Base-by-base conservation (phyloP, 2,113 vertebrate genomes). In the Megaleporinus macrocephalus region DNA sequence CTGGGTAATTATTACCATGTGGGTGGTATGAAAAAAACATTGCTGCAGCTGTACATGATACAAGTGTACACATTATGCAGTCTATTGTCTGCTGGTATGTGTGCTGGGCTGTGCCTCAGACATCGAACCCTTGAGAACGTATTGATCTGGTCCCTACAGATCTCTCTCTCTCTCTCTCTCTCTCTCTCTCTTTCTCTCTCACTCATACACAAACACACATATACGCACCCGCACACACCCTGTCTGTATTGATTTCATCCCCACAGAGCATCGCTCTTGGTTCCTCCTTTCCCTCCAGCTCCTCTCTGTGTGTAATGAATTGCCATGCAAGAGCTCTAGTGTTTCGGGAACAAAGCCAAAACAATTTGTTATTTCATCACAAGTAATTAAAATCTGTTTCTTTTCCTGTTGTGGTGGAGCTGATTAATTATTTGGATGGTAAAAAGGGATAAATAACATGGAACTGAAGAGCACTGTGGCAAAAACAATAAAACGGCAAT, bases 311-410 rank as follows among this genome's bases (percentile, higher is more conserved):
- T 84, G 79, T 88, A 88, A 88, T 89, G 86, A 87, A 89, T 89
- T 89, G 80, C 83, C 47, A 84, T 84, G 83, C 83, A 82, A 86
- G 82, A 80, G 85, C 81, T 83, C 73, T 63, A 82, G 85, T 71
- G 79, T 84, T 88, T 90, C 87, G 81, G 82, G 80, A 90, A 81
- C 49, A 36, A 80, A 79, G 85, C 87, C 88, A 89, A 84, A 47
- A 81, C 86, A 84, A 89, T 93, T 88, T 82, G 84, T 91, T 90
- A 90, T 89, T 86, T 82, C 85, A 83, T 88, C 86, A 86, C 79
- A 87, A 86, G 86, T 91, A 89, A 90, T 91, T 90, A 90, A 90
- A 90, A 90, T 87, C 61, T 73, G 84, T 84, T 87, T 78, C 79
- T 87, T 86, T 66, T 78, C 84, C 82, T 86, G 81, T 89, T 88